A percentile compares a stretch with the other conserved stretches of the same genome.
Conservation (phyloP, 2,888 invertebrate species). For the Hymenopus coronatus region DNA sequence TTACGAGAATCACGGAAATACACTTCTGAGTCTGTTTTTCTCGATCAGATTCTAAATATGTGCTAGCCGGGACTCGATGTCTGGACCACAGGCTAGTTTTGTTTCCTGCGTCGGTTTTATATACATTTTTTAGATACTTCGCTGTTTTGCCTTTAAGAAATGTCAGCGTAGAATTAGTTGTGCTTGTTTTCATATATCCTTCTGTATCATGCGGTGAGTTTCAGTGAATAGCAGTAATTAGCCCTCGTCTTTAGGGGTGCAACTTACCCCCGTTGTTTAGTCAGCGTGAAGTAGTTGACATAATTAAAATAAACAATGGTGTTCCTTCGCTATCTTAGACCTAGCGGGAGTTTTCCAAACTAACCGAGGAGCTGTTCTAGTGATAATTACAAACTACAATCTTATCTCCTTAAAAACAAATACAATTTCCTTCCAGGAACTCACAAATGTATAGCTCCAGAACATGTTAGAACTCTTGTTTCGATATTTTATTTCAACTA, state of each 20-base stretch:
- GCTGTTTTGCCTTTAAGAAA: background rate
- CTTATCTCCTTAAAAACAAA: too few species aligned
- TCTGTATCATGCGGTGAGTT: background rate
- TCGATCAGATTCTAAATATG: background rate
- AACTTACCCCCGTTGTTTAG: background rate
- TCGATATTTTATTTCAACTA: too few species aligned
- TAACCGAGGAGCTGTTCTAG: background rate
- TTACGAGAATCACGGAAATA: background rate
- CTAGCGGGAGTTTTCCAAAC: background rate
- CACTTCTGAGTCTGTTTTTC: background rate
- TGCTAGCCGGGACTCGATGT: slow-evolving; percentile 1
- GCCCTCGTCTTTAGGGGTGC: background rate
- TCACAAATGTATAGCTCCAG: too few species aligned
- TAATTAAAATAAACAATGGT: background rate
- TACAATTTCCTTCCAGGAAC: too few species aligned
- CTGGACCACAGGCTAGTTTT: background rate
- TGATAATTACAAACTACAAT: too few species aligned
- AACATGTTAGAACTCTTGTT: too few species aligned
- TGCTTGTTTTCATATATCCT: background rate
- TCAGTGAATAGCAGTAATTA: background rate
- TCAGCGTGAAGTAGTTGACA: background rate
- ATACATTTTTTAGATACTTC: background rate
- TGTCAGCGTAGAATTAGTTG: background rate
- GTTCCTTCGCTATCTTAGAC: background rate
- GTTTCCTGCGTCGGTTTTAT: background rate